Conservation (phyloP, 1,140 invertebrate genomes). For the Vanessa atalanta region DNA sequence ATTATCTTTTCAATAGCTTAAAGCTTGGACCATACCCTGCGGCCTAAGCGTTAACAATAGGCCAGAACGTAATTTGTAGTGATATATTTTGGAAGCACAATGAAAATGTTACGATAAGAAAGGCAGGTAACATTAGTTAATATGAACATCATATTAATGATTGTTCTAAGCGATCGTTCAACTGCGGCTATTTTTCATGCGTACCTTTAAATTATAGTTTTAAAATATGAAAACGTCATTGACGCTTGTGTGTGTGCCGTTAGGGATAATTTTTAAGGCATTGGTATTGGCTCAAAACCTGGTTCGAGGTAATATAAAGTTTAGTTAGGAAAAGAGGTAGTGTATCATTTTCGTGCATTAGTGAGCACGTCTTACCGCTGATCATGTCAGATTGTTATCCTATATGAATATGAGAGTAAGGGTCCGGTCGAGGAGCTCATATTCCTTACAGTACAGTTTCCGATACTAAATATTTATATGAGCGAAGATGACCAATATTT, state of each 20-base stretch:
- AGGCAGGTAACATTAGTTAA: slow-evolving; percentile 71
- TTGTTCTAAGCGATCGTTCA: slow-evolving; percentile 56
- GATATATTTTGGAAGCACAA: slow-evolving; percentile 71
- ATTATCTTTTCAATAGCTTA: slow-evolving; percentile 11
- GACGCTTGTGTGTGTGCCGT: not conserved
- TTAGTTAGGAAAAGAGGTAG: too few relatives aligned
- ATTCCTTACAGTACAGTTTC: too few relatives aligned
- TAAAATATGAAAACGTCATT: not conserved
- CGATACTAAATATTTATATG: too few relatives aligned
- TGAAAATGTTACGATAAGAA: slow-evolving; percentile 66
- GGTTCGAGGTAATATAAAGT: too few relatives aligned
- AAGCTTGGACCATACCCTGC: slow-evolving; percentile 45
- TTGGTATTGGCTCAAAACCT: too few relatives aligned
- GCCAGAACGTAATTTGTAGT: slow-evolving; percentile 67
- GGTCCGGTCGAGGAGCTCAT: too few relatives aligned
- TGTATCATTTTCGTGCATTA: too few relatives aligned
- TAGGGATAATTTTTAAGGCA: too few relatives aligned
- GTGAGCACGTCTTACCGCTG: too few relatives aligned
- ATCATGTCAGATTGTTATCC: too few relatives aligned
- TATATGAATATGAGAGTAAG: too few relatives aligned
- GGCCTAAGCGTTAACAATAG: slow-evolving; percentile 68
- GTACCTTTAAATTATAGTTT: slow-evolving; percentile 17
- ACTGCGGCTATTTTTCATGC: slow-evolving; percentile 25
- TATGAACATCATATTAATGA: slow-evolving; percentile 70
- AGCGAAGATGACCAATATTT: too few relatives aligned